phyloP scores from a whole-genome alignment of 1,140 invertebrate genomes.

The Pectinophora gossypiella region DNA sequence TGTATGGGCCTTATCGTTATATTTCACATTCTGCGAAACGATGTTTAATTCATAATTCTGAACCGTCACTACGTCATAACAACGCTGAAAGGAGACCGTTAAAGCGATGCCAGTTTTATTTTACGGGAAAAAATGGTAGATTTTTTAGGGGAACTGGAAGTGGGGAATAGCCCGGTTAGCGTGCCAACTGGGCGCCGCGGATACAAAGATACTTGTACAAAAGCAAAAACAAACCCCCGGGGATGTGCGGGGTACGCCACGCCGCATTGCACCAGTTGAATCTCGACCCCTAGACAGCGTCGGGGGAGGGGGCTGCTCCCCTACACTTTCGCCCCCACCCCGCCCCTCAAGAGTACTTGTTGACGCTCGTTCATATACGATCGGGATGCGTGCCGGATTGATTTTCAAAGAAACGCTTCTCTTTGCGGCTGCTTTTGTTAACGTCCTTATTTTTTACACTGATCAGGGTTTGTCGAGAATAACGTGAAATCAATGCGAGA shows the following conservation, averaged over 20 bases:
- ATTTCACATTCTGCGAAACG: no score
- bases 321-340: slow-evolving; percentile 10
- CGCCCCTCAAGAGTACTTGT: slow-evolving; percentile 39
- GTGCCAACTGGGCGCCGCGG: slow-evolving; percentile 46
- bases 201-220: slow-evolving; percentile 28
- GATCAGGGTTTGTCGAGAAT: no score
- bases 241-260: slow-evolving; percentile 43
- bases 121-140: no score
- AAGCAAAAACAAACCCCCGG: slow-evolving; percentile 58
- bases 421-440: no score
- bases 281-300: slow-evolving; percentile 40
- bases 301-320: background rate
- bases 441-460: no score
- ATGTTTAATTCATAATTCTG: no score
- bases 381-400: slow-evolving; percentile 33
- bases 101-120: no score
- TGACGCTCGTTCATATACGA: slow-evolving; percentile 46
- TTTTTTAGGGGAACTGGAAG: background rate
- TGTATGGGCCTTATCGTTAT: no score
- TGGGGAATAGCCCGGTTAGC: slow-evolving; percentile 31
- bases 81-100: no score
- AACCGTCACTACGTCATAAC: no score
- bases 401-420: no score
- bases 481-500: no score
- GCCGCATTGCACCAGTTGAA: slow-evolving; percentile 73